A percentile compares a stretch with the other conserved stretches of the same genome.
phyloP scores from a whole-genome alignment of 2,113 vertebrate species.

The Corythornis cristatus region DNA sequence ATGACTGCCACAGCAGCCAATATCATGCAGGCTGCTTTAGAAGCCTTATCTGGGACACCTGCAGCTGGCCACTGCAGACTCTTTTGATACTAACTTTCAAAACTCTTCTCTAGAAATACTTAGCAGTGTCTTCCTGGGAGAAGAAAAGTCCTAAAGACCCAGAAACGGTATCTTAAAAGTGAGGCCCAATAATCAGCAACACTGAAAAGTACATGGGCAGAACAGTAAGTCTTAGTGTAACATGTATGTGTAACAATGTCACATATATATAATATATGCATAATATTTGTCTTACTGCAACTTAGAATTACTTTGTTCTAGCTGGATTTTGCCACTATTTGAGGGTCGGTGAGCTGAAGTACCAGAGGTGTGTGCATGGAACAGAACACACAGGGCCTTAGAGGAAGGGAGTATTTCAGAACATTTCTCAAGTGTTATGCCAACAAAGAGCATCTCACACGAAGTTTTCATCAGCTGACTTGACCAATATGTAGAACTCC shows the following conservation, averaged over 20 bases:
- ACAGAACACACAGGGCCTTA: not conserved
- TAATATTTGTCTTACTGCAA: not conserved
- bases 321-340: not conserved
- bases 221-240: not conserved
- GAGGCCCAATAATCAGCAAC: not conserved
- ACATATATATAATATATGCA: not conserved
- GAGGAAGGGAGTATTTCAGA: not conserved
- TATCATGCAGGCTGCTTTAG: not conserved
- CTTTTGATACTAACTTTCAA: not conserved
- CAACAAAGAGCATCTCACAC: not conserved
- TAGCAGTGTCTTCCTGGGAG: not conserved
- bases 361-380: not conserved
- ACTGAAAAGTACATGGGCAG: not conserved
- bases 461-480: not conserved
- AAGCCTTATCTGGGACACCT: not conserved
- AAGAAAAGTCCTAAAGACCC: not conserved
- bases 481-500: not conserved
- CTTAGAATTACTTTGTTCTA: not conserved
- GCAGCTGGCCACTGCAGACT: not conserved
- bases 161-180: not conserved
- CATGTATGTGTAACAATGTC: not conserved
- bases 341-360: not conserved
- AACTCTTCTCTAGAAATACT: not conserved
- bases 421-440: rapidly evolving
- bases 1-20: not conserved